Evolutionary conservation across 2,888 invertebrate genomes (phyloP).

Genomic region (Rugalucina vietnamica): DNA sequence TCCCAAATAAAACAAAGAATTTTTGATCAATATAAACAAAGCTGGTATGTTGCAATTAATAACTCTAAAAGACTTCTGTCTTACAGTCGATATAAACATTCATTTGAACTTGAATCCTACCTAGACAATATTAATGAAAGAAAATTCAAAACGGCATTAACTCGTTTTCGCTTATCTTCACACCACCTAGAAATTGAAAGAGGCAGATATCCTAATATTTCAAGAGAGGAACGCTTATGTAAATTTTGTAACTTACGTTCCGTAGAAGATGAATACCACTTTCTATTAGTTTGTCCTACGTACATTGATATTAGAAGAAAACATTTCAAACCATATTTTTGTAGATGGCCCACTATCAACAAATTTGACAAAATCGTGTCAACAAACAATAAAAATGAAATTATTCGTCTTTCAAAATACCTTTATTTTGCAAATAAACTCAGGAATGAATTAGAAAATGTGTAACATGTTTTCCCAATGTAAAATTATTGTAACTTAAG

Average conservation of each 20-base stretch:
- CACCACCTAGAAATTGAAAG: neutral
- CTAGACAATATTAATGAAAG: neutral
- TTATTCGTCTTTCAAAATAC: no score
- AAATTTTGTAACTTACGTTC: neutral
- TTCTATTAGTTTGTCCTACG: neutral
- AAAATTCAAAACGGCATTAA: neutral
- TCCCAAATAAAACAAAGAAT: neutral
- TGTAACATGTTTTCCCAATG: no score
- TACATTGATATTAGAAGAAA: neutral
- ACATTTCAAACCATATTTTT: neutral
- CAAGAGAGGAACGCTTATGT: neutral
- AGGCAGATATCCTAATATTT: neutral
- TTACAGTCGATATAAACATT: neutral
- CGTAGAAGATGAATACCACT: neutral
- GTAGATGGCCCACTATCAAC: neutral
- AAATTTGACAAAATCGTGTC: no score
- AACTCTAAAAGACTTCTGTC: neutral
- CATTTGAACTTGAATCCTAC: neutral
- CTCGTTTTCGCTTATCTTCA: neutral
- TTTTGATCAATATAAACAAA: conserved; percentile 4
- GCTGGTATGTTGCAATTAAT: neutral
- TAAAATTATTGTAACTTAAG: no score
- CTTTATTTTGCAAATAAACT: no score
- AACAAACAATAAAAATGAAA: no score
- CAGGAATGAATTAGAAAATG: no score